Evolutionary conservation across 1,140 invertebrate species (phyloP).

Genomic region (Calliopsis andreniformis): DNA sequence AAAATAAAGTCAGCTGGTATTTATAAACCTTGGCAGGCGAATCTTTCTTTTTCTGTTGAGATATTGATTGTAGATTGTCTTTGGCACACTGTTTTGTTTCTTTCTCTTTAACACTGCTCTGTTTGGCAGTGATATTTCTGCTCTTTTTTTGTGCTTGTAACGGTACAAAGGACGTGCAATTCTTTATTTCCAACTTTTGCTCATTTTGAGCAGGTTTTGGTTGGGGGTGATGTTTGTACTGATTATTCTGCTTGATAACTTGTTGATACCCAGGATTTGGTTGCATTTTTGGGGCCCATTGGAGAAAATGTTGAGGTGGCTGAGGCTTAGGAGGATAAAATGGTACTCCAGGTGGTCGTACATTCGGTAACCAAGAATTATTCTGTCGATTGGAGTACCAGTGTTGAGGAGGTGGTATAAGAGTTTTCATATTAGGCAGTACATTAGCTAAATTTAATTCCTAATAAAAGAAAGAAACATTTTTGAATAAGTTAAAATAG

Average conservation of each 20-base stretch:
- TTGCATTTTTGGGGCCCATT: conserved; percentile 60
- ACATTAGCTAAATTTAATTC: conserved; percentile 63
- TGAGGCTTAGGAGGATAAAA: conserved; percentile 47
- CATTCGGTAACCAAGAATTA: conserved; percentile 53
- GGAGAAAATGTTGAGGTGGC: conserved; percentile 45
- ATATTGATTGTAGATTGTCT: conserved; percentile 43
- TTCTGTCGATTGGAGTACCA: conserved; percentile 65
- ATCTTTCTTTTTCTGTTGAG: conserved; percentile 57
- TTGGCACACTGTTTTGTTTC: conserved; percentile 47
- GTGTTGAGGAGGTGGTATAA: conserved; percentile 67
- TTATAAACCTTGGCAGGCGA: conserved; percentile 44
- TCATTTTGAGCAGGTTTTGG: conserved; percentile 29
- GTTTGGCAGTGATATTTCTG: conserved; percentile 59
- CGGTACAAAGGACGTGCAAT: conserved; percentile 76
- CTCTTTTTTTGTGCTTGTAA: conserved; percentile 80
- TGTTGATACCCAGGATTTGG: conserved; percentile 40
- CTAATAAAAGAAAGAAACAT: conserved; percentile 33
- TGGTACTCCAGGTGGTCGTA: conserved; percentile 47
- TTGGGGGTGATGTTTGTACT: conserved; percentile 38
- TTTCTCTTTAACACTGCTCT: conserved; percentile 10
- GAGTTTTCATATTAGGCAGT: conserved; percentile 49
- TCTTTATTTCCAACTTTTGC: conserved; percentile 68
- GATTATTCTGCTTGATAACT: conserved; percentile 3
- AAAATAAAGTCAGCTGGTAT: too few relatives aligned
- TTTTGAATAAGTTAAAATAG: conserved; percentile 8